Conservation (phyloP, 1,140 invertebrate species). For the Leucophenga varia region DNA sequence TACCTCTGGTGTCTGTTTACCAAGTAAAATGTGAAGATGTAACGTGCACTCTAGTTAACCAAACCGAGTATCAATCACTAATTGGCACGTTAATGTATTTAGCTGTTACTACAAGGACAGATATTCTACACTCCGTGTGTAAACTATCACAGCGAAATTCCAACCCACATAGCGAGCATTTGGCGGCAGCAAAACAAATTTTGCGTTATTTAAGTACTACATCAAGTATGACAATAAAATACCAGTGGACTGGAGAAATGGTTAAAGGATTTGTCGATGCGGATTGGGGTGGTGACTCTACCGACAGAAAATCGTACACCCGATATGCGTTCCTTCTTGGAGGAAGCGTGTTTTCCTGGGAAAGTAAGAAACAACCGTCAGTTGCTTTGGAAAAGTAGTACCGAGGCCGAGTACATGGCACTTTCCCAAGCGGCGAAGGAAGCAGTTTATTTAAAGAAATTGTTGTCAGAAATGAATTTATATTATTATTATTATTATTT, state of each 20-base stretch:
- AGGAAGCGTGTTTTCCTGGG: background rate
- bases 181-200: conserved; percentile 8
- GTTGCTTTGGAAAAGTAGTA: conserved; percentile 3
- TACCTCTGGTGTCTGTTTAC: no score
- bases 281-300: conserved; percentile 3
- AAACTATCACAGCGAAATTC: no score
- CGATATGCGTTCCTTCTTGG: conserved; percentile 2
- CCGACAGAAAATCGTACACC: conserved; percentile 6
- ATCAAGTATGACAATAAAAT: background rate
- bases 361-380: conserved; percentile 3
- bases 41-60: no score
- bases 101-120: no score
- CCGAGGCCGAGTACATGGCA: background rate
- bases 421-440: background rate
- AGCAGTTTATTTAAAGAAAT: conserved; percentile 1
- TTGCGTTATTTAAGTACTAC: conserved; percentile 1
- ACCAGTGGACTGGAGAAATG: background rate
- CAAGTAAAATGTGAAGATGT: no score
- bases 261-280: conserved; percentile 4
- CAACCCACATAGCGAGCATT: no score
- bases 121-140: no score
- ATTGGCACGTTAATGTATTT: no score
- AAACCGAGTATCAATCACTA: no score
- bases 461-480: background rate
- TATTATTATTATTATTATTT: no score